A percentile compares a stretch with the other conserved stretches of the same genome.
Evolutionary conservation across 2,113 vertebrate species (phyloP).

Genomic region (Pleuronectes platessa): DNA sequence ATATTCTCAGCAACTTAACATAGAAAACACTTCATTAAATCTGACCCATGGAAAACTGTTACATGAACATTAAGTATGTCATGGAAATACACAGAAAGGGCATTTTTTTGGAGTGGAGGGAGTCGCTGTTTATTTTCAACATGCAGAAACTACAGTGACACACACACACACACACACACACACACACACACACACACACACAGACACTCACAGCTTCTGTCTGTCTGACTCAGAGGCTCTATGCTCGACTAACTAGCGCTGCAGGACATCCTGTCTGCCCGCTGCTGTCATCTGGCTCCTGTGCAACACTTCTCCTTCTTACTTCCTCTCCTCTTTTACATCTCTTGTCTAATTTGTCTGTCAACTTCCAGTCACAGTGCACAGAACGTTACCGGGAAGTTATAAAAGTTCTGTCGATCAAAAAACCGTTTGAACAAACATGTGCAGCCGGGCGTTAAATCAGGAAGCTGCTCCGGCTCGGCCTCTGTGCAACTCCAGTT

Average conservation of each 20-base stretch:
- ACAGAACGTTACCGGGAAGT: constrained; percentile 22
- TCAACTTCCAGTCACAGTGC: constrained; percentile 37
- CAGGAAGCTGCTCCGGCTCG: constrained; percentile 36
- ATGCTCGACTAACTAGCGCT: constrained; percentile 62
- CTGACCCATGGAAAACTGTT: no score
- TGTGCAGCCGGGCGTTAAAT: not conserved
- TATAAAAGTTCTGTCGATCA: constrained; percentile 17
- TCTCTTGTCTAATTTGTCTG: constrained; percentile 24
- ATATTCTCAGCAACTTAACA: no score
- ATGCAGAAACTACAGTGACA: no score
- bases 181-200: no score
- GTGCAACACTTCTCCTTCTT: constrained; percentile 50
- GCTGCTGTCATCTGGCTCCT: constrained; percentile 20
- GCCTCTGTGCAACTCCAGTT: not conserved
- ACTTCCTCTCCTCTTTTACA: constrained; percentile 63
- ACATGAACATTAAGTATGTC: no score
- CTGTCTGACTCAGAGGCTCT: constrained; percentile 62
- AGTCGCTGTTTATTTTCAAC: no score
- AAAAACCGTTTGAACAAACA: constrained; percentile 4
- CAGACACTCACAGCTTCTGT: not conserved
- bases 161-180: no score
- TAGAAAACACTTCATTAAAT: no score
- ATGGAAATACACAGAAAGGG: no score
- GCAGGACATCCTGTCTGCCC: constrained; percentile 77
- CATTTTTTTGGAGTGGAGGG: no score